Evolutionary conservation across 2,888 invertebrate species (phyloP), one percentile per base, ranked within the genome.

Genomic region (Deilephila elpenor): DNA sequence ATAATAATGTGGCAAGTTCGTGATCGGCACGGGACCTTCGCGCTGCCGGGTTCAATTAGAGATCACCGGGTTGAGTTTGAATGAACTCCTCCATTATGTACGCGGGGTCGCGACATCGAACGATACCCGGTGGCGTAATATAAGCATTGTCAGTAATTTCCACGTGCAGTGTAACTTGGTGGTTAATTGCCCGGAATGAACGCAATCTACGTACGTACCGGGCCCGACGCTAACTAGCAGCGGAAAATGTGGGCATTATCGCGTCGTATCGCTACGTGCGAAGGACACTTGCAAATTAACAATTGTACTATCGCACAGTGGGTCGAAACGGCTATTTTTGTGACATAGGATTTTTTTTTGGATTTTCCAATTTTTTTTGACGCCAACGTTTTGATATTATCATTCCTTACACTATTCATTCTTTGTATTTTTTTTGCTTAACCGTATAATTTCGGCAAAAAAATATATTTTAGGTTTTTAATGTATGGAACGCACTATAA

Each of bases 1-100:
- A 62, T 19, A 62, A 62, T 62, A 62, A 37, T 19, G 37, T 34
- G 34, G 34, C n/a, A 77, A 79, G 78, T 78, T 80, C 77, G 75
- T 88, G 85, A 88, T 88, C 82, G 78, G 82, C 78, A 78, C 79
- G 81, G 86, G 86, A 85, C 87, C 89, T 89, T 87, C 86, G 85
- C 85, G 80, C 85, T 89, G 88, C 86, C 89, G 86, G 86, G 88
- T 90, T 89, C 88, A 89, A 90, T 91, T 88, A 89, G 85, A 86
- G 86, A 88, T 88, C 87, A 88, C 83, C 85, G 86, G 83, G 87
- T 89, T 88, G 88, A 86, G 86, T 88, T 89, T 84, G 83, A 85
- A 86, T 86, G 81, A 81, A 85, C 84, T 84, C 84, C 86, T 83
- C 82, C 80, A 88, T 89, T 88, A 88, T 82, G 80, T 79, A 76